phyloP scores from a whole-genome alignment of 2,113 vertebrate genomes.

The Hirundichthys speculiger region DNA sequence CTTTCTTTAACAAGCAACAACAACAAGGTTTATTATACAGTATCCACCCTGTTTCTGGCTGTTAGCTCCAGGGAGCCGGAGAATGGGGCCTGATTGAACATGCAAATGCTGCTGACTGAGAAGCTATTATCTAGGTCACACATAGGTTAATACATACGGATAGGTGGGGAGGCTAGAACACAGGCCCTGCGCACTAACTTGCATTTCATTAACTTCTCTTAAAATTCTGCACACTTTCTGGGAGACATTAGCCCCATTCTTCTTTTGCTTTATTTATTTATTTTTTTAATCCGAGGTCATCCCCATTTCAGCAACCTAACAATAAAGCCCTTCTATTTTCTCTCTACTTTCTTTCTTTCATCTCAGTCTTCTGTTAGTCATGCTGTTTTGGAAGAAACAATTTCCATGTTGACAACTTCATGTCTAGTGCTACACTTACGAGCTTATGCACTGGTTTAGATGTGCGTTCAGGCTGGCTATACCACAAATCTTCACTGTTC shows the following conservation, averaged over 20 bases:
- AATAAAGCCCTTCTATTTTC: too few relatives aligned
- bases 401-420: not conserved
- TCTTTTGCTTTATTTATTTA: too few relatives aligned
- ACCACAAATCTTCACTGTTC: too few relatives aligned
- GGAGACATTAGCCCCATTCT: too few relatives aligned
- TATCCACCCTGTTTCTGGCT: not conserved
- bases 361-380: not conserved
- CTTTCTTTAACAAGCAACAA: too few relatives aligned
- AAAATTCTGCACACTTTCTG: not conserved
- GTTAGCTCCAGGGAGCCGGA: conserved; percentile 53
- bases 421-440: too few relatives aligned
- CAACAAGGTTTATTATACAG: too few relatives aligned
- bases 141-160: conserved; percentile 52
- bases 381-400: not conserved
- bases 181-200: conserved; percentile 11
- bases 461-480: too few relatives aligned
- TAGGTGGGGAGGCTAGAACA: conserved; percentile 6
- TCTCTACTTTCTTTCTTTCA: not conserved
- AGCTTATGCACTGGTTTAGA: too few relatives aligned
- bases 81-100: conserved; percentile 49
- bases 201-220: conserved; percentile 33
- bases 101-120: conserved; percentile 61
- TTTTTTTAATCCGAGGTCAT: too few relatives aligned
- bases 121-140: conserved; percentile 67
- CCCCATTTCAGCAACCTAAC: too few relatives aligned